Evolutionary conservation across 2,888 invertebrate genomes (phyloP), one percentile per base, ranked within the genome.

Genomic region (Argyra leucocephala): DNA sequence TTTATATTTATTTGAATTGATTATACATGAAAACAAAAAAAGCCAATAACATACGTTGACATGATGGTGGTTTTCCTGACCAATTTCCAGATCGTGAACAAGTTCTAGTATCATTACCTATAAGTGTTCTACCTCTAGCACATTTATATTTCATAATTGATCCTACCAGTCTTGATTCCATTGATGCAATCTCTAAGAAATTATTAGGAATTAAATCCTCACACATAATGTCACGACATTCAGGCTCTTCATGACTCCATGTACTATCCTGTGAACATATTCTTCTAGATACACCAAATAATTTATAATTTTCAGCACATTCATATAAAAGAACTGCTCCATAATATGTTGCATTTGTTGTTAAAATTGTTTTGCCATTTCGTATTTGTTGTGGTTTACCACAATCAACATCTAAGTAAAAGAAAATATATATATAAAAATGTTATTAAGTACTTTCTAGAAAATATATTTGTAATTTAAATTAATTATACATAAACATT

Each of bases 281-380:
- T 67, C 94, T 81, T 64, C 93, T 83, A 3, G 91, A 90, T 3
- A 91, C 90, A 0, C 94, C 94, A 70, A 90, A 89, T 15, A 94
- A 80, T 74, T 88, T 88, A 80, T 86, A 94, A 74, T 93, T 89
- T 3, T 84, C 82, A 66, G 90, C 84, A 74, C 95, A 95, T 71
- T 91, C 88, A 75, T 95, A 95, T 9, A 93, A 81, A 0, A 86
- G 92, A 2, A 90, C 87, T 0, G 92, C 90, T 0, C 93, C 93
- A 73, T 93, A 93, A 76, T 92, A 93, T 0, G 94, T 93, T 0
- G 88, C 91, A 76, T 94, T 94, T 0, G 92, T 91, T 0, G 91
- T 88, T 64, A 94, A 78, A 0, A 88, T 89, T 67, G 91, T 88
- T 72, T 85, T 85, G 22, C 93, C 93, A 73, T 90, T 86, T 57